phyloP scores from a whole-genome alignment of 2,113 vertebrate genomes.

The Carlito syrichta region DNA sequence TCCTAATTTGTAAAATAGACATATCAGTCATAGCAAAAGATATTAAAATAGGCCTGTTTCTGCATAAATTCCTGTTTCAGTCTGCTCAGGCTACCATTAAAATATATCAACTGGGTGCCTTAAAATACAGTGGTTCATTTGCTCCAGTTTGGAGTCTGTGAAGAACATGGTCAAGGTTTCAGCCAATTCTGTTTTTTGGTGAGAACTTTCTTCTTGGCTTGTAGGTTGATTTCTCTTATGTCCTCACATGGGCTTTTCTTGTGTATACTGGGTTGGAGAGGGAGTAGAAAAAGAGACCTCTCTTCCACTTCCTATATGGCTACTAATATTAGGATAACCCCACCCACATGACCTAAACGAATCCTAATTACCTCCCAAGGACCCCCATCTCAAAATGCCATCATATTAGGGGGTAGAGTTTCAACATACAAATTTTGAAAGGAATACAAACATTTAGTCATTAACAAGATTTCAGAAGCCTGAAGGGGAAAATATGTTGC shows the following conservation, averaged over 20 bases:
- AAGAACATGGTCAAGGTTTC: too few relatives aligned
- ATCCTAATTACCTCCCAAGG: neutral
- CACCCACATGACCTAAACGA: neutral
- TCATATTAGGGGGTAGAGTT: too few relatives aligned
- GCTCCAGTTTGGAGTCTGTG: neutral
- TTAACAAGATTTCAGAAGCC: neutral
- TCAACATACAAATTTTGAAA: neutral
- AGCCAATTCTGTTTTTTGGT: too few relatives aligned
- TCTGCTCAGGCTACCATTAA: neutral
- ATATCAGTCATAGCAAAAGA: neutral
- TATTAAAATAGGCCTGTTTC: neutral
- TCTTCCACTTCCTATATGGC: neutral
- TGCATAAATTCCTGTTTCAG: neutral
- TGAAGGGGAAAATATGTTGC: neutral
- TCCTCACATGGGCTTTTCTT: neutral
- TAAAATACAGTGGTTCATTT: neutral
- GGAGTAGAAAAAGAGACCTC: neutral
- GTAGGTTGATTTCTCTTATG: too few relatives aligned
- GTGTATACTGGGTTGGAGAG: neutral
- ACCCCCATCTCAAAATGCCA: neutral
- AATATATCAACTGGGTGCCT: neutral
- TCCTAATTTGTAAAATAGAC: neutral
- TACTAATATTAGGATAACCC: neutral
- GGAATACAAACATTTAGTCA: neutral
- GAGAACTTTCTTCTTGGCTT: too few relatives aligned